Evolutionary conservation across 2,888 invertebrate species (phyloP), one percentile per base, ranked within the genome.

Genomic region (Eremobia ochroleuca): DNA sequence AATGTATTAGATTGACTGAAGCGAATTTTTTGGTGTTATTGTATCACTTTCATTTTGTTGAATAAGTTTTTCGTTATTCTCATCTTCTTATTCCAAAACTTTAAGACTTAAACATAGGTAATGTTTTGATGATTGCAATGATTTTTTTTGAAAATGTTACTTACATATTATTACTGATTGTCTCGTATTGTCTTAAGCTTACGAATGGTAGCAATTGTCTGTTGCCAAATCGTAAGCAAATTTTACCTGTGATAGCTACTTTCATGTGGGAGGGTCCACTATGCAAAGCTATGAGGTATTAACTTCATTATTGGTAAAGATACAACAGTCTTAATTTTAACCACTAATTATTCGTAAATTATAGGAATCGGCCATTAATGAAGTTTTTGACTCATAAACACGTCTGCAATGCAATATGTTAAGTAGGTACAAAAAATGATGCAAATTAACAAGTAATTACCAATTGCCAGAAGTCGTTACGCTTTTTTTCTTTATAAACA

Each of bases 41-140:
- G n/a, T 61, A 73, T 49, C 61, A 79, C 79, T 82, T 82, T 83
- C 59, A 21, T 83, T 79, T 78, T 37, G 13, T 73, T 55, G 59
- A 11, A 69, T 61, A 66, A 66, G 52, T 61, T 28, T 70, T 28
- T 1, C 13, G 31, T 34, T 52, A 34, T 25, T 52, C 18, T 43
- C 28, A 28, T 61, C 34, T 55, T 76, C 21, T 21, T 37, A 55
- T 11, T 55, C 25, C 6, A 2, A 2, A 34, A 18, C 1, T n/a
- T 43, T 28, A 34, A 4, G n/a, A 13, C 5, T 13, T n/a, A 25
- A 5, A 15, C 18, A 25, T 25, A 28, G 15, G 13, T 15, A 0
- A 25, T 28, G 6, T 21, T 28, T 66, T 66, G 3, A 67, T 37
- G 9, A n/a, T 37, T 43, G 34, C 4, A 43, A 28, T 4, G 3